Evolutionary conservation across 2,797 vertebrate species (phyloP), one percentile per base, ranked within the genome.

Genomic region (Buphagus erythrorhynchus): DNA sequence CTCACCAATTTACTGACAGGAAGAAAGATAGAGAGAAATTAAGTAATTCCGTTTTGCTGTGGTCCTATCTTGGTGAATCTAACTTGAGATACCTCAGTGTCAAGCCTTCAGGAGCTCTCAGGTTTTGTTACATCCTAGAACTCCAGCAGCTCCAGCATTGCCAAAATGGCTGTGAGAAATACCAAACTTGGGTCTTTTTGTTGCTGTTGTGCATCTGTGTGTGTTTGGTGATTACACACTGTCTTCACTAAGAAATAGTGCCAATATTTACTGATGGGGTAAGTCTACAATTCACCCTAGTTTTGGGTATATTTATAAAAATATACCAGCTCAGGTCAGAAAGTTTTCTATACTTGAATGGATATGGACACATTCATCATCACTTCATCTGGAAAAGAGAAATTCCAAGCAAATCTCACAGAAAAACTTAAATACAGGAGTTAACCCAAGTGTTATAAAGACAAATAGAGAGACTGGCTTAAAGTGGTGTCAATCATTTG

Each of bases 131-230:
- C 4, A 28, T 17, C 15, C n/a, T 46, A 57, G 14, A 82, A 80
- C 1, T 5, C 10, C 19, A 58, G 6, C 2, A 61, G 6, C 26
- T 66, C 26, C 43, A 77, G 11, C 1, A 5, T 7, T 22, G 25
- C 4, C 21, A 73, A 61, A 88, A 35, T 21, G 7, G 26, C 42
- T 36, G 6, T 10, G 9, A 11, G 25, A 63, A 71, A 19, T 31
- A 63, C 2, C 18, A 61, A 16, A 5, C 26, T 0, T 3, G 19
- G 16, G 2, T 19, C 8, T 13, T 36, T 14, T 10, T 16, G 7
- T 7, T 9, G 9, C 8, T 25, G 16, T 16, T 52, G 7, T 11
- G 6, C 5, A 4, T 15, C 6, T 14, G 1, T 11, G 10, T 54
- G 16, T 38, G 2, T 40, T 40, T 48, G 14, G 25, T 43, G 2